Conservation (phyloP, 2,797 vertebrate genomes). For the Lepilemur septentrionalis region DNA sequence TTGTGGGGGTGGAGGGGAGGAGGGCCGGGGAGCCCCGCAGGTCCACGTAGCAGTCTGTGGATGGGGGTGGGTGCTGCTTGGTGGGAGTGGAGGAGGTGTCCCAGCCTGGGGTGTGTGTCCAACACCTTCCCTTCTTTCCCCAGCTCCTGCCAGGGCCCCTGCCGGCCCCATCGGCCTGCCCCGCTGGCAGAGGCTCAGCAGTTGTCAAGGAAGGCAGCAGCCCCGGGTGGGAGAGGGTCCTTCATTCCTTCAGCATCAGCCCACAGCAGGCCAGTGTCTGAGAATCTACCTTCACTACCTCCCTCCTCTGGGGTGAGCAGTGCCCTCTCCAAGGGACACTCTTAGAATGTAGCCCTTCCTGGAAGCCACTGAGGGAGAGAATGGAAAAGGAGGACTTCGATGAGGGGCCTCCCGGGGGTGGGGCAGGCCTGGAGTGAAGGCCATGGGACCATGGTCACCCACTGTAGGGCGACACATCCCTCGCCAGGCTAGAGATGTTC, state of each 20-base stretch:
- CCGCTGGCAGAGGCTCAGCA: neutral
- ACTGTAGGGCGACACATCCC: neutral
- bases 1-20: conserved; percentile 71
- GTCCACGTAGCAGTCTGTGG: conserved; percentile 88
- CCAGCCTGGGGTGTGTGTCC: neutral
- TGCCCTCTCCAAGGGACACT: neutral
- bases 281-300: neutral
- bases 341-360: neutral
- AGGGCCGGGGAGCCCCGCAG: conserved; percentile 91
- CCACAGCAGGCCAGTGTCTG: neutral
- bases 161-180: neutral
- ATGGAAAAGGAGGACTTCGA: neutral
- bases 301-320: neutral
- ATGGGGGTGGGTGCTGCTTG: neutral
- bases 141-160: neutral
- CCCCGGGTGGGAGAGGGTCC: neutral
- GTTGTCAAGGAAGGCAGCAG: neutral
- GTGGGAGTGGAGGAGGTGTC: too few relatives aligned
- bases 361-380: neutral
- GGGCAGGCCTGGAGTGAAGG: too few relatives aligned
- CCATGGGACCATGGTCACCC: neutral
- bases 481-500: neutral
- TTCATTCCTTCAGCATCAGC: fast-evolving
- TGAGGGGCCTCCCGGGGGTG: too few relatives aligned
- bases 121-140: neutral